These are phyloP conservation scores for Schizothorax lantsangensis DNA, from an alignment of 2,797 vertebrate species.

Conservation along the genomic window DNA sequence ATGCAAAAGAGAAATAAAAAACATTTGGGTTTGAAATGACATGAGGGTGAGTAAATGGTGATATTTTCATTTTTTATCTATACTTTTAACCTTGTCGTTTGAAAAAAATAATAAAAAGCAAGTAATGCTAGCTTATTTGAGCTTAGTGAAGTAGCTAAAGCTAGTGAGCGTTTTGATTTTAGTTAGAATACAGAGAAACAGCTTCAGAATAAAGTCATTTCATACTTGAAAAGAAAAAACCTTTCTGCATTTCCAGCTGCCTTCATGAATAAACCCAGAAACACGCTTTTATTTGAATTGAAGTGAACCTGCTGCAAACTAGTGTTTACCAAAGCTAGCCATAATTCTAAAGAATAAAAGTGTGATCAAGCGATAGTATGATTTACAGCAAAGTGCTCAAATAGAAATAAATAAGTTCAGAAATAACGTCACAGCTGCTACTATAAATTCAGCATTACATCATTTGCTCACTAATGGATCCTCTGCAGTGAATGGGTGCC, in stretches of 20 bases:
- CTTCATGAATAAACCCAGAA: not conserved
- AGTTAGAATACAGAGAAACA: not conserved
- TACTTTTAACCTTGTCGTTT: not conserved
- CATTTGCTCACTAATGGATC: not conserved
- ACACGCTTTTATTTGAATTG: not conserved
- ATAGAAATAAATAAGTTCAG: not conserved
- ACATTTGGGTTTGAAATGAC: not conserved
- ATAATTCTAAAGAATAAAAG: not conserved
- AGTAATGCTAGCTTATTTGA: not conserved
- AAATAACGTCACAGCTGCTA: not conserved
- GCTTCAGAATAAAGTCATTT: not conserved
- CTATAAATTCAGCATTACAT: not conserved
- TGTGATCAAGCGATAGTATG: not conserved
- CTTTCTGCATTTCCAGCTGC: not conserved
- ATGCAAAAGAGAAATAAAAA: not conserved
- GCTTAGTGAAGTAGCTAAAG: not conserved
- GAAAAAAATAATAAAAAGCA: not conserved
- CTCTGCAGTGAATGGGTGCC: not conserved
- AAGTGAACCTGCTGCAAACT: not conserved
- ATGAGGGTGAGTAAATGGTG: not conserved
- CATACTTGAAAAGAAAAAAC: not conserved
- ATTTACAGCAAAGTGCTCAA: not conserved
- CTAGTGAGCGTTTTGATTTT: not conserved
- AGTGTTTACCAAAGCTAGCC: not conserved
- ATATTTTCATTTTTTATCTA: not conserved